Evolutionary conservation across 2,888 invertebrate genomes (phyloP).

Genomic region (Aspidiotus destructor): DNA sequence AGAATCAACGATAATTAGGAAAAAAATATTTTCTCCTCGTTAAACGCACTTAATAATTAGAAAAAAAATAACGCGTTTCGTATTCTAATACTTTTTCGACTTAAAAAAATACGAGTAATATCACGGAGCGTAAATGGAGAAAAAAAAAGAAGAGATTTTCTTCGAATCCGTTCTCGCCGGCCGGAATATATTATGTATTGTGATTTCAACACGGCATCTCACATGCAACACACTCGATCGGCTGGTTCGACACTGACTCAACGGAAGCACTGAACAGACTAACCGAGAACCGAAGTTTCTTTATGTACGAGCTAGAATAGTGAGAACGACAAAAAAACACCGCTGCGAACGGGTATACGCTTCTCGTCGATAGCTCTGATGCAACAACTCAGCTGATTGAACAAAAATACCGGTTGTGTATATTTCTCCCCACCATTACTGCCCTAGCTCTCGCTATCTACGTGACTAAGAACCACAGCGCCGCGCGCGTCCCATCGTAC

Average conservation of each 20-base stretch:
- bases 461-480: slow-evolving; percentile 27
- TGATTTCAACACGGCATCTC: slow-evolving; percentile 11
- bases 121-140: slow-evolving; percentile 5
- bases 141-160: slow-evolving; percentile 4
- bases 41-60: background rate
- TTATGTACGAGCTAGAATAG: background rate
- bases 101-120: no score
- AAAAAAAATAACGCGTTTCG: slow-evolving; percentile 4
- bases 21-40: background rate
- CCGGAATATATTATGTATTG: slow-evolving; percentile 26
- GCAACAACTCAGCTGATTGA: slow-evolving; percentile 32
- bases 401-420: slow-evolving; percentile 28
- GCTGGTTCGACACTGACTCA: slow-evolving; percentile 21
- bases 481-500: background rate
- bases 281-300: background rate
- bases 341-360: background rate
- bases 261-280: background rate
- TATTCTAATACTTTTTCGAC: background rate
- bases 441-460: slow-evolving; percentile 16
- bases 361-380: slow-evolving; percentile 18
- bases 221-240: slow-evolving; percentile 29
- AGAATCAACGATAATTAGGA: slow-evolving; percentile 13
- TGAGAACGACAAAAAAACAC: background rate
- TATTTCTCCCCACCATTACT: slow-evolving; percentile 17
- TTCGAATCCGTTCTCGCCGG: slow-evolving; percentile 14